Conservation (phyloP, 2,797 vertebrate species). For the Hyperoplus lanceolatus region DNA sequence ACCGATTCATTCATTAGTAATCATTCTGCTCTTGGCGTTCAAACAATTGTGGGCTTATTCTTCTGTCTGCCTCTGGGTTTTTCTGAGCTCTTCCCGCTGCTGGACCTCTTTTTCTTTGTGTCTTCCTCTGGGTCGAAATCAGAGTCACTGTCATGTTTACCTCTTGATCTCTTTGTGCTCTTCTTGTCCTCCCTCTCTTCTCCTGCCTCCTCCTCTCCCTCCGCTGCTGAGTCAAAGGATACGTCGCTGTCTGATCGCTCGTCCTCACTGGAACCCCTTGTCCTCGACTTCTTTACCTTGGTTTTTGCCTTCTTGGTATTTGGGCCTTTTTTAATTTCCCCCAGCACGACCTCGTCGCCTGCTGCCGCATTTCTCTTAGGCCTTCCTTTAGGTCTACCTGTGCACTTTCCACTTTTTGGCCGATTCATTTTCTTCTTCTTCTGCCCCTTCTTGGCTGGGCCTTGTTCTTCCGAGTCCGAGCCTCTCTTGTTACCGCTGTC, state of each 20-base stretch:
- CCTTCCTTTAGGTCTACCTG: slow-evolving; percentile 49
- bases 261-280: slow-evolving; percentile 1
- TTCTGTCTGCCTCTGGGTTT: slow-evolving; percentile 21
- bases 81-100: slow-evolving; percentile 3
- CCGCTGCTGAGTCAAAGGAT: slow-evolving; percentile 10
- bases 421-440: not conserved
- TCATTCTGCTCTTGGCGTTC: not conserved
- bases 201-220: not conserved
- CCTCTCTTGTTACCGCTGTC: not conserved
- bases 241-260: slow-evolving; percentile 7
- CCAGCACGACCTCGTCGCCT: not conserved
- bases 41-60: not conserved
- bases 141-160: slow-evolving; percentile 36
- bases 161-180: slow-evolving; percentile 14
- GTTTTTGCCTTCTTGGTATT: slow-evolving; percentile 10
- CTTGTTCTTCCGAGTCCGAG: slow-evolving; percentile 7
- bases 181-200: not conserved
- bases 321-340: not conserved
- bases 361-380: slow-evolving; percentile 23
- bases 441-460: slow-evolving; percentile 14
- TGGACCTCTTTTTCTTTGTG: slow-evolving; percentile 24
- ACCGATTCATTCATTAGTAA: not conserved
- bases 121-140: slow-evolving; percentile 46
- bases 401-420: slow-evolving; percentile 5
- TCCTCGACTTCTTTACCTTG: slow-evolving; percentile 19